Percentiles rank a stretch among this genome's conserved stretches.
Conservation (phyloP, 2,113 vertebrate genomes). For the Turnix velox region DNA sequence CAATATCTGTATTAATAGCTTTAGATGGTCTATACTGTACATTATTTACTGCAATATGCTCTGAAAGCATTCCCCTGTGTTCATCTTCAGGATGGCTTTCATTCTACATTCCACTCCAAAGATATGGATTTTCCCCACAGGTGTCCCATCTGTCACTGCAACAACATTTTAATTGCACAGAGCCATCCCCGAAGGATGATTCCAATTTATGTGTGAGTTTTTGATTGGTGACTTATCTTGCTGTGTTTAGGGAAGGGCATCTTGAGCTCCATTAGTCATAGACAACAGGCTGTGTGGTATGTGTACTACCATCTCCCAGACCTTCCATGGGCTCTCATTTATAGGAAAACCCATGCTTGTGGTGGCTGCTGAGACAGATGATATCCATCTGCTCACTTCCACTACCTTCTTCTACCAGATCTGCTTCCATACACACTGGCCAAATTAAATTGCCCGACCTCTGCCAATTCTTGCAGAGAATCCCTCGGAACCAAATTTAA, state of each 20-base stretch:
- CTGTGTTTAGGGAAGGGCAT: constrained; percentile 17
- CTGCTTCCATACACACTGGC: neutral
- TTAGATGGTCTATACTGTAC: neutral
- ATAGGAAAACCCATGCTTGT: neutral
- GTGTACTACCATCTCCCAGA: neutral
- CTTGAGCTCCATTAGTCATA: neutral
- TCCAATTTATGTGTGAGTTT: neutral
- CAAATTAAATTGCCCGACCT: neutral
- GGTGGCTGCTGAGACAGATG: neutral
- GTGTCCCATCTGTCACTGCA: neutral
- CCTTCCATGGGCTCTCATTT: neutral
- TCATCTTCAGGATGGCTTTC: constrained; percentile 10
- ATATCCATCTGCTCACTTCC: neutral
- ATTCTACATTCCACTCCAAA: constrained; percentile 13
- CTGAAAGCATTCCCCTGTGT: neutral
- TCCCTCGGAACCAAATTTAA: neutral
- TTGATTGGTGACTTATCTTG: neutral
- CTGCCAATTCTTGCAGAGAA: constrained; percentile 6
- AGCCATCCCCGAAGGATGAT: neutral
- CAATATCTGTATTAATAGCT: neutral
- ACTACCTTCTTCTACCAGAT: neutral
- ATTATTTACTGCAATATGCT: neutral
- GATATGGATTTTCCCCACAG: neutral
- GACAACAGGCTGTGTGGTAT: neutral
- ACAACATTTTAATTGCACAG: neutral